These are phyloP conservation scores for Pharmacophagus antenor DNA, from an alignment of 2,888 invertebrate species.

Conservation along the genomic window DNA sequence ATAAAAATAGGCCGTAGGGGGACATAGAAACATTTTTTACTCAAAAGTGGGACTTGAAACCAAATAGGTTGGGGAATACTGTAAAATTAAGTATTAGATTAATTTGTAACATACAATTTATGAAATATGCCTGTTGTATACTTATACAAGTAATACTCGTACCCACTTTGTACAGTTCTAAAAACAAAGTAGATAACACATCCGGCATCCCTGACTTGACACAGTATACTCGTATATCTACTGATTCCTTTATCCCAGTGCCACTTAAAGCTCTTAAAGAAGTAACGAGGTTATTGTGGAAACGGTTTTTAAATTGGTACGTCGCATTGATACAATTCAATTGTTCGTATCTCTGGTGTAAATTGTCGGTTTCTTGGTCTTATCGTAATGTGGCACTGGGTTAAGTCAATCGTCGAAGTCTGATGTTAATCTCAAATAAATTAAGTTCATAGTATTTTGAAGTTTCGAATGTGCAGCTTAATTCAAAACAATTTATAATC, in stretches of 20 bases:
- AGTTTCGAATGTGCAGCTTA: too few species aligned
- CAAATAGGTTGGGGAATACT: too few species aligned
- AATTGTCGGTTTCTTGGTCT: constrained; percentile 49
- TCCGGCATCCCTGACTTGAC: neutral
- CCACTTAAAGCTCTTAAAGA: constrained; percentile 62
- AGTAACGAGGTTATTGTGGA: constrained; percentile 63
- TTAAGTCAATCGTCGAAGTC: constrained; percentile 10
- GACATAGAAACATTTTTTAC: too few species aligned
- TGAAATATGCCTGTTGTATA: neutral
- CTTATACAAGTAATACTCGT: neutral
- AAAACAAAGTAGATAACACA: neutral
- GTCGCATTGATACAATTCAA: constrained; percentile 64
- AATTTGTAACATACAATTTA: too few species aligned
- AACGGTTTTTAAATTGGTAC: constrained; percentile 71
- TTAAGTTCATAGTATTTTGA: neutral
- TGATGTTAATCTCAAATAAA: neutral
- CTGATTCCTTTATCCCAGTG: constrained; percentile 34
- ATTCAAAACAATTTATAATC: too few species aligned
- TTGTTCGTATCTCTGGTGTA: constrained; percentile 48
- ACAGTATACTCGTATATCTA: neutral
- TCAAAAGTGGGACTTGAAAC: too few species aligned
- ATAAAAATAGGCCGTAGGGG: too few species aligned
- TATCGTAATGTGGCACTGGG: constrained; percentile 31
- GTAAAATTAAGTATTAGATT: too few species aligned
- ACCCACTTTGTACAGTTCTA: neutral